Evolutionary conservation across 2,888 invertebrate species (phyloP).

Genomic region (Cerastis rubricosa): DNA sequence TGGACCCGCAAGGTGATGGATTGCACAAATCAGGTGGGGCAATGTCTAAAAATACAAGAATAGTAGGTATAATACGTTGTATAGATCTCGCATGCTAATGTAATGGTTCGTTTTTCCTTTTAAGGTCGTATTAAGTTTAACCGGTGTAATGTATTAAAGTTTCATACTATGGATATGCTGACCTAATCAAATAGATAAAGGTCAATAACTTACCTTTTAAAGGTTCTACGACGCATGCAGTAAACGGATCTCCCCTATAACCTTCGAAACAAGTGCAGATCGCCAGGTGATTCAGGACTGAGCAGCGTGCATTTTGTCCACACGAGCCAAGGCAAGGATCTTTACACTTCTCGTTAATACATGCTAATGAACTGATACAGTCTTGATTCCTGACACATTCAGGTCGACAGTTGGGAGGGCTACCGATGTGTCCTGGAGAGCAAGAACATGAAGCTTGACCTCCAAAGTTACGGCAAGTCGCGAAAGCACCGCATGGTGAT

Average conservation of each 20-base stretch:
- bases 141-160: not conserved
- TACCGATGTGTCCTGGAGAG: constrained; percentile 91
- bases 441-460: constrained; percentile 92
- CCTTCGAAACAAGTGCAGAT: constrained; percentile 91
- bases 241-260: constrained; percentile 92
- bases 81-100: not conserved
- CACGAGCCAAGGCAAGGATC: constrained; percentile 94
- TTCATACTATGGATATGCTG: not conserved
- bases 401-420: constrained; percentile 92
- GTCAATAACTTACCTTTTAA: constrained; percentile 76
- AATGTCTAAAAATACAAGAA: constrained; percentile 60
- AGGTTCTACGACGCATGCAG: constrained; percentile 81
- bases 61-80: not conserved
- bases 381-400: constrained; percentile 93
- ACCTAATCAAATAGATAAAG: not conserved
- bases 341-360: constrained; percentile 92
- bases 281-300: constrained; percentile 91
- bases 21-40: constrained; percentile 91
- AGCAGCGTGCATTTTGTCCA: constrained; percentile 90
- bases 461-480: constrained; percentile 90
- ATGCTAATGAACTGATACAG: constrained; percentile 92
- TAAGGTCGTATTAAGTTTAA: not conserved
- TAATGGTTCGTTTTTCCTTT: not conserved
- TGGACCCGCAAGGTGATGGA: constrained; percentile 93
- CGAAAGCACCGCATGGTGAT: constrained; percentile 92